Evolutionary conservation across 1,140 invertebrate species (phyloP).

Genomic region (Mactra quadrangularis): DNA sequence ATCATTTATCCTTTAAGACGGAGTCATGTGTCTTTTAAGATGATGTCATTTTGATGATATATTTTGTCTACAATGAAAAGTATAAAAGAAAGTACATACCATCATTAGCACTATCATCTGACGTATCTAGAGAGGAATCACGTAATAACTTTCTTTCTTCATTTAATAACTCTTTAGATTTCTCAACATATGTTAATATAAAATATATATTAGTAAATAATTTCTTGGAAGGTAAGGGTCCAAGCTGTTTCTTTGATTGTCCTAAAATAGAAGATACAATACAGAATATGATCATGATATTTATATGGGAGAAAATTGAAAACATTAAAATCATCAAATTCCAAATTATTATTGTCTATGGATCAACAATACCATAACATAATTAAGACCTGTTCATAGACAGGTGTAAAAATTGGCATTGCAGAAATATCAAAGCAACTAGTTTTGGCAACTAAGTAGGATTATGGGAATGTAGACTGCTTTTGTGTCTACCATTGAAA

Average conservation of each 20-base stretch:
- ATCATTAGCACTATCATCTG: conserved; percentile 64
- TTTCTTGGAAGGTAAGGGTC: conserved; percentile 55
- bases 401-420: too few relatives aligned
- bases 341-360: too few relatives aligned
- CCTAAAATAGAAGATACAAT: background rate
- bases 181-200: conserved; percentile 71
- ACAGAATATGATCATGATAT: background rate
- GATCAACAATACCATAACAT: too few relatives aligned
- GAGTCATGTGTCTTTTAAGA: too few relatives aligned
- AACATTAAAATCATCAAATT: too few relatives aligned
- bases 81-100: conserved; percentile 57
- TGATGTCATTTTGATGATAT: too few relatives aligned
- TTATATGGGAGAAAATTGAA: background rate
- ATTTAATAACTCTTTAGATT: conserved; percentile 55
- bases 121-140: conserved; percentile 62
- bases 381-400: too few relatives aligned
- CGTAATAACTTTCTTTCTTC: conserved; percentile 68
- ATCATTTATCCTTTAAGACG: too few relatives aligned
- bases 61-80: too few relatives aligned
- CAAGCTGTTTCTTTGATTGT: conserved; percentile 41
- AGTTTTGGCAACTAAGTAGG: too few relatives aligned
- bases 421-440: too few relatives aligned
- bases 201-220: conserved; percentile 68
- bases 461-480: too few relatives aligned
- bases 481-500: background rate